phyloP scores from a whole-genome alignment of 2,797 vertebrate genomes.

The Anabacerthia variegaticeps region DNA sequence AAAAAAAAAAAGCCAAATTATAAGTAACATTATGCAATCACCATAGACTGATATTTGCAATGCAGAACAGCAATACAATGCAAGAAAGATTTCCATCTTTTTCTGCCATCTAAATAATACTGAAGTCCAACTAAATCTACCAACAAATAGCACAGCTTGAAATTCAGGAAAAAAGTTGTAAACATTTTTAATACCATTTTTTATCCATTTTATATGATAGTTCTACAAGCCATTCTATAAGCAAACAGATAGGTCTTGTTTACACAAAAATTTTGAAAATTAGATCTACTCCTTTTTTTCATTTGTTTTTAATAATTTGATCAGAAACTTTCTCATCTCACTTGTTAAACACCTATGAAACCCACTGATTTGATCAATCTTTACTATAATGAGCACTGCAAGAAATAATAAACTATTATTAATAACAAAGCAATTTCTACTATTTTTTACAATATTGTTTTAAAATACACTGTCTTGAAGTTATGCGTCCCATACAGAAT shows the following conservation, averaged over 20 bases:
- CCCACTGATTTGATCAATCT: background rate
- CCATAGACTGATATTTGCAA: background rate
- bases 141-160: background rate
- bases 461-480: background rate
- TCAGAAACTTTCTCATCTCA: background rate
- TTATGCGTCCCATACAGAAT: background rate
- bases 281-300: accelerated
- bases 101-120: background rate
- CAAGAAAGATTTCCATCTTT: background rate
- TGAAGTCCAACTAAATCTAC: background rate
- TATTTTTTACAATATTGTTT: background rate
- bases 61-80: background rate
- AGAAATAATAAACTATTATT: background rate
- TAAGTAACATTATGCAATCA: background rate
- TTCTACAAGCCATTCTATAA: background rate
- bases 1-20: accelerated
- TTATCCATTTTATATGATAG: background rate
- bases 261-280: background rate
- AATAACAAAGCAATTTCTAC: background rate
- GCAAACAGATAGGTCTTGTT: background rate
- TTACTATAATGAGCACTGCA: background rate
- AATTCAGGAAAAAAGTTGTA: background rate
- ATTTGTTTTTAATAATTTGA: background rate
- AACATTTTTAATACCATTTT: accelerated
- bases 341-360: background rate